phyloP scores from a whole-genome alignment of 2,888 invertebrate species.

The Drosophila emarginata region DNA sequence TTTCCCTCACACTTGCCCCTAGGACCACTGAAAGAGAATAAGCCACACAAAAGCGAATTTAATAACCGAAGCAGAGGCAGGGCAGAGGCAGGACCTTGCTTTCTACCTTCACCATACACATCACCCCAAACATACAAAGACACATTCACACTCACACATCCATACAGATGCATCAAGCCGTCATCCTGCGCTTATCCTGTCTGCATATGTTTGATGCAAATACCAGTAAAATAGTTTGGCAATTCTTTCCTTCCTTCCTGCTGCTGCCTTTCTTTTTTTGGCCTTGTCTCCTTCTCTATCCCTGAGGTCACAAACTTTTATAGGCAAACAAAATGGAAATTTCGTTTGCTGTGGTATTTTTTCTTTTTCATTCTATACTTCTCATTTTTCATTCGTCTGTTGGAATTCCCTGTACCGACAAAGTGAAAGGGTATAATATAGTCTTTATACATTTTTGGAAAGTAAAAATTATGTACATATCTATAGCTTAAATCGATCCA shows the following conservation, averaged over 20 bases:
- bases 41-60: slow-evolving; percentile 51
- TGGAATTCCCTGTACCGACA: background rate
- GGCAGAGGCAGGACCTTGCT: slow-evolving; percentile 14
- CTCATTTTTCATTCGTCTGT: background rate
- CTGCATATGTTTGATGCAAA: slow-evolving; percentile 62
- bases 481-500: no score
- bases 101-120: slow-evolving; percentile 2
- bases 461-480: no score
- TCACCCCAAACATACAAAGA: background rate
- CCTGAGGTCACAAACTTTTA: slow-evolving; percentile 44
- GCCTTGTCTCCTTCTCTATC: slow-evolving; percentile 10
- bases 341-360: background rate
- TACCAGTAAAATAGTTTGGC: slow-evolving; percentile 56
- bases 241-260: slow-evolving; percentile 23
- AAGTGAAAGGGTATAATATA: background rate
- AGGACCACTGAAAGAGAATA: slow-evolving; percentile 22
- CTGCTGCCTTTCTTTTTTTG: background rate
- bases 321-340: slow-evolving; percentile 36
- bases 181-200: slow-evolving; percentile 45
- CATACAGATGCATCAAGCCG: slow-evolving; percentile 15
- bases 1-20: slow-evolving; percentile 35
- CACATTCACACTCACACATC: slow-evolving; percentile 3
- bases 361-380: background rate
- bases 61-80: slow-evolving; percentile 42
- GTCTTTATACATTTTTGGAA: no score